Base-by-base conservation (phyloP, 2,113 vertebrate genomes). In the Sinocyclocheilus anophthalmus region DNA sequence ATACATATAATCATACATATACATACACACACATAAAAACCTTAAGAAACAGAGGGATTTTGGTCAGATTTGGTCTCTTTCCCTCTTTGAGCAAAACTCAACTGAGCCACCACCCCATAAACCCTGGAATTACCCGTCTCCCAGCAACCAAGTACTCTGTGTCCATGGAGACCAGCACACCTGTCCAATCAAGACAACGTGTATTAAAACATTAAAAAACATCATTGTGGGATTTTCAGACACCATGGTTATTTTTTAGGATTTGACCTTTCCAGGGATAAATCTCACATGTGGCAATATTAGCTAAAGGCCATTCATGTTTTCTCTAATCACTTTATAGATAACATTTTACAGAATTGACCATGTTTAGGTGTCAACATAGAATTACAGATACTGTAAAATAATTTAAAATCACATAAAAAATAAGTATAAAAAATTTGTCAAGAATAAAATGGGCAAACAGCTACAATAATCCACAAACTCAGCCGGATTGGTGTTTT, bases 91-190 rank as follows among this genome's bases (percentile, higher is more conserved):
- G n/a, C 57, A 39, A 1, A 73, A 57, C 67, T 18, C 39, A 57
- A 65, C 13, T 42, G 72, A 83, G 61, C 59, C 48, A 2, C 30
- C 76, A 69, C 16, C 48, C 76, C 13, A 8, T 73, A 22, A 80
- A 79, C 89, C 72, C 77, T 69, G 63, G 57, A 72, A 76, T 75
- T 33, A 48, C 72, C 77, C 2, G 11, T 72, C 87, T 87, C 84
- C 85, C 63, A 5, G 55, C 30, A 73, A 87, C 89, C 53, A 0
- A 85, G 22, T 67, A 67, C 67, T 24, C 57, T 9, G 86, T 91
- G 76, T 85, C 90, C 87, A 86, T 91, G 92, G 91, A 20, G 84
- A 93, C 90, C 26, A 87, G 77, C 73, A 90, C 91, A 91, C 90
- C 91, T 85, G 90, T 88, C 93, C 87, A 86, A 75, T 76, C 80